Evolutionary conservation across 2,113 vertebrate genomes (phyloP).

Genomic region (Charina bottae): DNA sequence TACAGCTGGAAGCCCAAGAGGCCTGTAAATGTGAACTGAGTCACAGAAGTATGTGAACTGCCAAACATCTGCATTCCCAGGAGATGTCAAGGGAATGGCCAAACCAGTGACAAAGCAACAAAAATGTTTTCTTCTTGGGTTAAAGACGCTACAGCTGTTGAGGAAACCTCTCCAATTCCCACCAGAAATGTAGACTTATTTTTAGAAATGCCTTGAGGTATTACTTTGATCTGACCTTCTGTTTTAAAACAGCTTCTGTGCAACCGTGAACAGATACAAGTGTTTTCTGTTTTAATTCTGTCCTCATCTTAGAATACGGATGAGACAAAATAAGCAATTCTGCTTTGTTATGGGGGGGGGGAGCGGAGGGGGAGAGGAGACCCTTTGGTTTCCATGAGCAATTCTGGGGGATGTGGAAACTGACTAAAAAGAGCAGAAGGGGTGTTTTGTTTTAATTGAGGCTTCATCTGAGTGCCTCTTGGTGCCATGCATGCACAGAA

Average conservation of each 20-base stretch:
- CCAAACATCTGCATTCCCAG: constrained; percentile 52
- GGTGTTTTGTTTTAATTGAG: not conserved
- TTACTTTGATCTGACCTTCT: constrained; percentile 4
- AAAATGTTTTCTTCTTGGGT: constrained; percentile 33
- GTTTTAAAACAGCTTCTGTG: not conserved
- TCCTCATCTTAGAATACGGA: not conserved
- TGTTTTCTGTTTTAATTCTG: not conserved
- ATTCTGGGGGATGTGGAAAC: not conserved
- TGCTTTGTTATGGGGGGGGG: not conserved
- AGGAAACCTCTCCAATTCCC: constrained; percentile 26
- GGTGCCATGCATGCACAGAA: not conserved
- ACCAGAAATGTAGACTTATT: constrained; percentile 12
- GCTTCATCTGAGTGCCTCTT: not conserved
- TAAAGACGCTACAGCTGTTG: constrained; percentile 41
- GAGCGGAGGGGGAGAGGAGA: not conserved
- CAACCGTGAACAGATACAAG: not conserved
- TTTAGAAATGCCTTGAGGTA: constrained; percentile 21
- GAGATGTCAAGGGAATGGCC: rapidly evolving
- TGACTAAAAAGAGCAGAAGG: not conserved
- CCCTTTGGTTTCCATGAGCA: not conserved
- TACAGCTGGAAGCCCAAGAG: constrained; percentile 8
- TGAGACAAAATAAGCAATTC: not conserved
- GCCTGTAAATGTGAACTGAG: constrained; percentile 30
- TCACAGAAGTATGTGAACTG: constrained; percentile 52
- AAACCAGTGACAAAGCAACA: rapidly evolving